These are phyloP conservation scores for Nibea albiflora DNA, from an alignment of 2,113 vertebrate genomes.

Conservation along the genomic window DNA sequence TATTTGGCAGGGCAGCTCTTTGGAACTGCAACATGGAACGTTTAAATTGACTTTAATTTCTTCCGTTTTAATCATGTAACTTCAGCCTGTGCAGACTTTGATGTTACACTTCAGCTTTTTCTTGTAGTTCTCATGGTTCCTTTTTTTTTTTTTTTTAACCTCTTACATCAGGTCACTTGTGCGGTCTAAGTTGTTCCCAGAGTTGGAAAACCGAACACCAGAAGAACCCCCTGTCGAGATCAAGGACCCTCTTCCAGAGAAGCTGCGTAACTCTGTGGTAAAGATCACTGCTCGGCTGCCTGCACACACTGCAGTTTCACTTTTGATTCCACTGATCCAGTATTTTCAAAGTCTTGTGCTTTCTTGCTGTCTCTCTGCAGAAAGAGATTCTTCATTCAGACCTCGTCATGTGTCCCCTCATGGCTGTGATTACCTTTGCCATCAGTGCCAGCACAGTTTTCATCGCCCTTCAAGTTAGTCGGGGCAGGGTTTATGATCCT, in stretches of 20 bases:
- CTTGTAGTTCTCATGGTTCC: neutral
- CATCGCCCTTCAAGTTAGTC: slow-evolving; percentile 90
- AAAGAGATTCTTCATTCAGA: slow-evolving; percentile 92
- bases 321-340: neutral
- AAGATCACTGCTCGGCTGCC: slow-evolving; percentile 12
- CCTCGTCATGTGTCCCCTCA: slow-evolving; percentile 91
- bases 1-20: neutral
- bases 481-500: neutral
- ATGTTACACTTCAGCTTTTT: slow-evolving; percentile 6
- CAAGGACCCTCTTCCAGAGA: slow-evolving; percentile 91
- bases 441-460: slow-evolving; percentile 95
- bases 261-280: slow-evolving; percentile 91
- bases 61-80: neutral
- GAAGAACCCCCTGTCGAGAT: slow-evolving; percentile 89
- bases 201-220: slow-evolving; percentile 86
- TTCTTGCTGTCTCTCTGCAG: slow-evolving; percentile 70
- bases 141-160: neutral
- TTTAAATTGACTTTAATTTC: neutral
- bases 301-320: neutral
- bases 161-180: slow-evolving; percentile 86
- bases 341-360: neutral
- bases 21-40: too few species aligned
- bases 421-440: slow-evolving; percentile 92
- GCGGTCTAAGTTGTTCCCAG: slow-evolving; percentile 89
- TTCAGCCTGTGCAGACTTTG: neutral